A percentile compares a stretch with the other conserved stretches of the same genome.
Conservation (phyloP, 2,888 invertebrate genomes). For the Lydus trimaculatus region DNA sequence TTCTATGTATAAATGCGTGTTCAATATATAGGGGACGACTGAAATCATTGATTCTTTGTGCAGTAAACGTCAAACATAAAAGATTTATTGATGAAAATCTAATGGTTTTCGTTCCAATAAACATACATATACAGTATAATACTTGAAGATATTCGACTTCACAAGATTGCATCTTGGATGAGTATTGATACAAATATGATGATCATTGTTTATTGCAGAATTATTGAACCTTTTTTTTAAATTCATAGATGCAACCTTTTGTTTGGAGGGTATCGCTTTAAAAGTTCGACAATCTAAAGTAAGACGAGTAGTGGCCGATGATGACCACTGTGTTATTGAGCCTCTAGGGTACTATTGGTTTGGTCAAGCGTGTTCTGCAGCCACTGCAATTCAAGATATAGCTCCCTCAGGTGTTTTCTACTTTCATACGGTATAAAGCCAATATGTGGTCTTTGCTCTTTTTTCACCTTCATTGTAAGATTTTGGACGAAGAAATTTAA, state of each 20-base stretch:
- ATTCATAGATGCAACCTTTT: not conserved
- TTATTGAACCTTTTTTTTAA: not conserved
- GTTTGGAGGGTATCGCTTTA: not conserved
- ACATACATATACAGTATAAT: not conserved
- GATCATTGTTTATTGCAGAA: not conserved
- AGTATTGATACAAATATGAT: not conserved
- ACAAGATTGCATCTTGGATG: not conserved
- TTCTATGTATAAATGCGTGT: conserved; percentile 38
- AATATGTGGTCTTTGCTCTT: conserved; percentile 3
- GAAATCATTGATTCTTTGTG: conserved; percentile 39
- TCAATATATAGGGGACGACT: conserved; percentile 27
- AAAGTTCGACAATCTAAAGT: conserved; percentile 21
- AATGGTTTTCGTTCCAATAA: not conserved
- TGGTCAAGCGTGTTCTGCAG: conserved; percentile 41
- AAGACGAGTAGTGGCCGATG: conserved; percentile 39
- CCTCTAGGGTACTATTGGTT: conserved; percentile 38
- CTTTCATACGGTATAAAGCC: conserved; percentile 19
- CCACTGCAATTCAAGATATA: conserved; percentile 42
- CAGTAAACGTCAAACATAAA: conserved; percentile 30
- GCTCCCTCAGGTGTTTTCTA: conserved; percentile 39
- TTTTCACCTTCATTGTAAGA: not conserved
- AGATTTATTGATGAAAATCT: conserved; percentile 7
- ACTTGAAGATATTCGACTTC: not conserved
- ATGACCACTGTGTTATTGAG: conserved; percentile 41
- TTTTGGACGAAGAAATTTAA: not conserved